A percentile compares a stretch with the other conserved stretches of the same genome.
Conservation (phyloP, 2,888 invertebrate species). For the Harpagoxenus sublaevis region DNA sequence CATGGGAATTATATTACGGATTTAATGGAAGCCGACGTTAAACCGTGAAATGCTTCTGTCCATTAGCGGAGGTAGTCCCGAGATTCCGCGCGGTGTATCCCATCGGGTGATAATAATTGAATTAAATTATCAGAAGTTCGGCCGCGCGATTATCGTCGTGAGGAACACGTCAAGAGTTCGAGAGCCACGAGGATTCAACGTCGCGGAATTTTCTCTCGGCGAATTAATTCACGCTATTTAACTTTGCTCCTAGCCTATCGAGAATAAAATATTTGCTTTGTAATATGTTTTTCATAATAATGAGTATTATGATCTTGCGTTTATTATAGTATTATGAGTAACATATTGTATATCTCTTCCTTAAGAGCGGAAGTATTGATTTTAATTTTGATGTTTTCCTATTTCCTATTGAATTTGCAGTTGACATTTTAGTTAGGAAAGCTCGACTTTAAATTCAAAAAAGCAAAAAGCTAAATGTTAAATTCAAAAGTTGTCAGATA, state of each 20-base stretch:
- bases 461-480: background rate
- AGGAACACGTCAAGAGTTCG: background rate
- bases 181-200: background rate
- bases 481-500: background rate
- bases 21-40: conserved; percentile 48
- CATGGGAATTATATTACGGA: conserved; percentile 38
- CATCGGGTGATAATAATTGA: conserved; percentile 42
- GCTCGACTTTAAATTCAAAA: background rate
- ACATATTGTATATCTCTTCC: background rate
- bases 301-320: background rate
- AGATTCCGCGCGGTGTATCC: conserved; percentile 26
- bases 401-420: background rate
- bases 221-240: background rate
- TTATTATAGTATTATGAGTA: background rate
- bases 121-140: conserved; percentile 40
- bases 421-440: background rate
- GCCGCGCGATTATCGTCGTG: conserved; percentile 19
- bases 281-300: background rate
- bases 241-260: background rate
- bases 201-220: background rate
- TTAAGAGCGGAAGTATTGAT: background rate
- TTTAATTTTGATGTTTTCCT: conserved; percentile 9
- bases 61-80: conserved; percentile 37
- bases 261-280: background rate
- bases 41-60: conserved; percentile 49